Conservation (phyloP, 2,113 vertebrate genomes). For the Choloepus hoffmanni region DNA sequence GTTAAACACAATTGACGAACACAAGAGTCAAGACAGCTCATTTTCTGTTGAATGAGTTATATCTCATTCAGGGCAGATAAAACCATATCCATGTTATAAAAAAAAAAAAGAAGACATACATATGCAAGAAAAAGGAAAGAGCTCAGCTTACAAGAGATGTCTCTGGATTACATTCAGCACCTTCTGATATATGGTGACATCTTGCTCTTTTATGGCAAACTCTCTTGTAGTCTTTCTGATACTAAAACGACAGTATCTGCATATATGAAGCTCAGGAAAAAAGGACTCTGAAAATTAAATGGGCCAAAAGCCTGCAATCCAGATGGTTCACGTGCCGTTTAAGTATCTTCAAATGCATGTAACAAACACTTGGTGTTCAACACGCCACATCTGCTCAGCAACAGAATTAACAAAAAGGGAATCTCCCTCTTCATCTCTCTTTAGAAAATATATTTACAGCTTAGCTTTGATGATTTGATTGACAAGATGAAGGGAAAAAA, state of each 20-base stretch:
- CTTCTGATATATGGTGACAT: conserved; percentile 8
- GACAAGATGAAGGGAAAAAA: conserved; percentile 74
- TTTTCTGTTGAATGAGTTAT: conserved; percentile 65
- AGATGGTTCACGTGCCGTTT: neutral
- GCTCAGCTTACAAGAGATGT: conserved; percentile 17
- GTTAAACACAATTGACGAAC: conserved; percentile 76
- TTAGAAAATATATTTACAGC: conserved; percentile 12
- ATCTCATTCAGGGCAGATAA: conserved; percentile 53
- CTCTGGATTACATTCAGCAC: conserved; percentile 1
- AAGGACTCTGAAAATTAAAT: neutral
- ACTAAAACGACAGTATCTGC: neutral
- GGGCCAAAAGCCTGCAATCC: neutral
- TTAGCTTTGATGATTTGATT: conserved; percentile 69
- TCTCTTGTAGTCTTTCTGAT: conserved; percentile 28
- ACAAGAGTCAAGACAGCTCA: conserved; percentile 42
- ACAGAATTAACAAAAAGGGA: conserved; percentile 41
- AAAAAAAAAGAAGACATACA: neutral
- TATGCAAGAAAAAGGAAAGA: neutral
- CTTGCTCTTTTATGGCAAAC: neutral
- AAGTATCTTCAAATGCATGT: conserved; percentile 10
- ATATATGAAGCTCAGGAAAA: conserved; percentile 23
- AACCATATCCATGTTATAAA: neutral
- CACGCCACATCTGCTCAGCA: neutral
- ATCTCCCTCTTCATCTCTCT: neutral
- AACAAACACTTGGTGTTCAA: conserved; percentile 50